Percentiles rank a stretch among this genome's conserved stretches.
phyloP scores from a whole-genome alignment of 2,888 invertebrate species.

The Exocentrus adspersus region DNA sequence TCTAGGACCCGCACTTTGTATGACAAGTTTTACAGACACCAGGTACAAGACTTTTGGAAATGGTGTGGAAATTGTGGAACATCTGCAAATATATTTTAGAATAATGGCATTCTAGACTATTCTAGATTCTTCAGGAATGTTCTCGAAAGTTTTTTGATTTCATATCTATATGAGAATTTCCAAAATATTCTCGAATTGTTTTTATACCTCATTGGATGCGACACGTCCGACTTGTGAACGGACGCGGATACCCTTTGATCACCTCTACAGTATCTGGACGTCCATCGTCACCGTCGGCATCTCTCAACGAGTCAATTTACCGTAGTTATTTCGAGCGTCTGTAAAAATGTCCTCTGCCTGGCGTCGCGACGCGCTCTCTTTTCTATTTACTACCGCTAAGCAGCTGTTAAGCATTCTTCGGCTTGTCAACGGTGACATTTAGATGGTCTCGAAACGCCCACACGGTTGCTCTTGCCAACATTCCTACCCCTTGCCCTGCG shows the following conservation, averaged over 20 bases:
- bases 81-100: too few relatives aligned
- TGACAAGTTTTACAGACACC: too few relatives aligned
- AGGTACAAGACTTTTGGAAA: too few relatives aligned
- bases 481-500: slow-evolving; percentile 35
- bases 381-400: slow-evolving; percentile 44
- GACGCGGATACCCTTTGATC: background rate
- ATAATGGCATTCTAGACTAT: too few relatives aligned
- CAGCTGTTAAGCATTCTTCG: slow-evolving; percentile 56
- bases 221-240: background rate
- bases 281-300: background rate
- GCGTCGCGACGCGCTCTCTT: slow-evolving; percentile 35
- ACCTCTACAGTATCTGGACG: background rate
- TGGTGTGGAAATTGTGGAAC: too few relatives aligned
- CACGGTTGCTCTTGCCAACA: slow-evolving; percentile 46
- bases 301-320: slow-evolving; percentile 34
- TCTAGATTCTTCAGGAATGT: too few relatives aligned
- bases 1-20: too few relatives aligned
- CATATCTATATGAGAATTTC: too few relatives aligned
- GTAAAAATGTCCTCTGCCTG: slow-evolving; percentile 35
- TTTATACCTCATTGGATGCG: background rate
- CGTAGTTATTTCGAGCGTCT: slow-evolving; percentile 34
- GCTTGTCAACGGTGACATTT: slow-evolving; percentile 54
- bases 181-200: too few relatives aligned
- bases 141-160: too few relatives aligned
- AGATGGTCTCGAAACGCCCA: slow-evolving; percentile 52